These are phyloP conservation scores for Phyllopteryx taeniolatus DNA, from an alignment of 2,113 vertebrate species.

Conservation along the genomic window DNA sequence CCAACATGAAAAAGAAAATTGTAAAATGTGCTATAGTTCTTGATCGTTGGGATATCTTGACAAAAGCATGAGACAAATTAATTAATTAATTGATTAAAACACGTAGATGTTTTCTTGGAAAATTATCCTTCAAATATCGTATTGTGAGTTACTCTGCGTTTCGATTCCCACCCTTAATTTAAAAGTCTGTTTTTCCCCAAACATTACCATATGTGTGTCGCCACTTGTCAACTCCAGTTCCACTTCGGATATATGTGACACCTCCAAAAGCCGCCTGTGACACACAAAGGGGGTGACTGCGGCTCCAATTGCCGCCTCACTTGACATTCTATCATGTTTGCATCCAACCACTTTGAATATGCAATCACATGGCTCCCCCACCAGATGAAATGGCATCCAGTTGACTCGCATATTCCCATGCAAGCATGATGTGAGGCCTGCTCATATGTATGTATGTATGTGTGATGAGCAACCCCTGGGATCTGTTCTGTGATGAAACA, in stretches of 20 bases:
- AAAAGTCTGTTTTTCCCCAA: background rate
- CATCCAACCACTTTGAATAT: constrained; percentile 62
- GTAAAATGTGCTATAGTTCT: no score
- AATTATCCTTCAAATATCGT: background rate
- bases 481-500: constrained; percentile 72
- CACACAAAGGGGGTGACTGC: constrained; percentile 19
- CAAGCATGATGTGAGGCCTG: constrained; percentile 52
- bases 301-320: constrained; percentile 32
- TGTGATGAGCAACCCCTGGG: constrained; percentile 60
- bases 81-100: no score
- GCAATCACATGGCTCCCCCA: constrained; percentile 59
- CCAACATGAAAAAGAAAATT: no score
- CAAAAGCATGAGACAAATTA: no score
- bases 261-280: constrained; percentile 29
- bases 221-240: constrained; percentile 16
- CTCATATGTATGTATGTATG: constrained; percentile 39
- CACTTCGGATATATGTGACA: constrained; percentile 39
- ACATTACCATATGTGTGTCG: background rate
- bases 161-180: background rate
- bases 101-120: no score
- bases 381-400: constrained; percentile 68
- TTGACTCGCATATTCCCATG: constrained; percentile 64
- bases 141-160: background rate
- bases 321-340: constrained; percentile 59
- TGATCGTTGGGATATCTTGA: no score